Percentiles rank a stretch among this genome's conserved stretches.
These are phyloP conservation scores for Linyphia triangularis DNA, from an alignment of 2,888 invertebrate species.

Conservation along the genomic window DNA sequence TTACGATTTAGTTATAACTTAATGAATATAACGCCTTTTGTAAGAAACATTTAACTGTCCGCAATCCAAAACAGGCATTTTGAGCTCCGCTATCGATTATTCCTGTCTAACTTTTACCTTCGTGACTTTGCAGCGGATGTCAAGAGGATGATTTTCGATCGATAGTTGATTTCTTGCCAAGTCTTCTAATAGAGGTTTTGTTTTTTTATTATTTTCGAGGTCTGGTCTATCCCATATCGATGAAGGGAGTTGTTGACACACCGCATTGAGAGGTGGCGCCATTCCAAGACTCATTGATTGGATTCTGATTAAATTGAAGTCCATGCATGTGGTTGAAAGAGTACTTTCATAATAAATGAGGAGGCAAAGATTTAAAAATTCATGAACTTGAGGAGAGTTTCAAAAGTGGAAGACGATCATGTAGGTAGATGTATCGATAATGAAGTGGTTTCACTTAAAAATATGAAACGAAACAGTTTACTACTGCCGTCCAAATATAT, in stretches of 20 bases:
- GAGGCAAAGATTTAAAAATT: too few species aligned
- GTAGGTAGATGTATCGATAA: too few species aligned
- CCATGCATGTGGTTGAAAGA: too few species aligned
- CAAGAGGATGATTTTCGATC: slow-evolving; percentile 49
- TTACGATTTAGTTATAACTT: too few species aligned
- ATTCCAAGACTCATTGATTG: neutral
- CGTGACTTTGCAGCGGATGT: slow-evolving; percentile 21
- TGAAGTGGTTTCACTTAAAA: too few species aligned
- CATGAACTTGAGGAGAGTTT: too few species aligned
- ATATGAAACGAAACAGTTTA: too few species aligned
- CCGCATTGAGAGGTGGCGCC: slow-evolving; percentile 13
- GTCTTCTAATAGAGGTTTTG: slow-evolving; percentile 49
- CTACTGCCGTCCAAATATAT: too few species aligned
- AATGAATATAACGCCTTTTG: too few species aligned
- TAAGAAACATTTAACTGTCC: too few species aligned
- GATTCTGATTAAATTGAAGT: neutral
- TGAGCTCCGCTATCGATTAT: slow-evolving; percentile 22
- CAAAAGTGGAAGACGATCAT: too few species aligned
- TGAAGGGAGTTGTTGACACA: neutral
- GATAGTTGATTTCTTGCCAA: slow-evolving; percentile 66
- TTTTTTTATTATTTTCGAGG: slow-evolving; percentile 1
- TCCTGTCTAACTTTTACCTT: slow-evolving; percentile 29
- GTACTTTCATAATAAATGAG: too few species aligned
- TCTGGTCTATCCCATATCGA: neutral
- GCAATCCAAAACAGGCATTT: slow-evolving; percentile 2